Conservation (phyloP, 1,140 invertebrate species). For the Mylabris phalerata region DNA sequence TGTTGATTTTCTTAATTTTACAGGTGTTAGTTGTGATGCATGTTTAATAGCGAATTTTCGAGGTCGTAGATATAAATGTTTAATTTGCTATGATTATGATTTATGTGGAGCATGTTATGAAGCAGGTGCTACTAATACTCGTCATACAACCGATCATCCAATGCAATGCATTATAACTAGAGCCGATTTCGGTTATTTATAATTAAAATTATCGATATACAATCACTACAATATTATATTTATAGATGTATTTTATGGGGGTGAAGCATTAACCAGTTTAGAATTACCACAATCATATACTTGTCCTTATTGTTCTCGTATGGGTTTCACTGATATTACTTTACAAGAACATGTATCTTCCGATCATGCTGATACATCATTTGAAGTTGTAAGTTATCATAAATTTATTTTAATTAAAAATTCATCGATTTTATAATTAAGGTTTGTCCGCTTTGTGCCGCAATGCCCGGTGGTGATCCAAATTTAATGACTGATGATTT, state of each 20-base stretch:
- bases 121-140: constrained; percentile 83
- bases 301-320: constrained; percentile 92
- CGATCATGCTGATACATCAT: constrained; percentile 77
- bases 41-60: constrained; percentile 97
- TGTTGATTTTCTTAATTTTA: constrained; percentile 35
- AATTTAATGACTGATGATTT: constrained; percentile 98
- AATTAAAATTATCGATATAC: not conserved
- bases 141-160: constrained; percentile 91
- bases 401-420: not conserved
- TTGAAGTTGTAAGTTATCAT: constrained; percentile 71
- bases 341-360: constrained; percentile 88
- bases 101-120: constrained; percentile 95
- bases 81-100: constrained; percentile 98
- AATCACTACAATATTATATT: constrained; percentile 10
- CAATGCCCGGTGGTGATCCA: constrained; percentile 90
- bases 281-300: constrained; percentile 94
- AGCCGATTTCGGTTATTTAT: constrained; percentile 81
- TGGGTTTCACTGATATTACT: constrained; percentile 89
- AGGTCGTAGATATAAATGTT: constrained; percentile 95
- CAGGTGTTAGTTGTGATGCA: constrained; percentile 97
- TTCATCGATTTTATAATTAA: constrained; percentile 31
- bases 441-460: constrained; percentile 95
- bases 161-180: constrained; percentile 98
- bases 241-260: constrained; percentile 90
- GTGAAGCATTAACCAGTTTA: constrained; percentile 74